phyloP scores from a whole-genome alignment of 2,113 vertebrate genomes.

The Dicaeum eximium region DNA sequence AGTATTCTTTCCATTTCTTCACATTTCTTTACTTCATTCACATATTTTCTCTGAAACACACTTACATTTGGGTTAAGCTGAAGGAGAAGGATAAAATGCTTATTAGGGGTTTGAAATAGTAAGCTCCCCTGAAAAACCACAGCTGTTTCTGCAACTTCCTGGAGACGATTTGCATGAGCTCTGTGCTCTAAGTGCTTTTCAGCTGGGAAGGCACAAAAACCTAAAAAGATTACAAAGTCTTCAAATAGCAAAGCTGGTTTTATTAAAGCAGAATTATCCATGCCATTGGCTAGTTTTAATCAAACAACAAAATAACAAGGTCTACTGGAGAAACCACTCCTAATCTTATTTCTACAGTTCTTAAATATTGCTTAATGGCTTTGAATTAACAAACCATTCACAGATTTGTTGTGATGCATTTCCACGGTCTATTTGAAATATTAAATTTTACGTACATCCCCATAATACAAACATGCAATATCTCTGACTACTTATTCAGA shows the following conservation, averaged over 20 bases:
- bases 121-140: neutral
- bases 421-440: neutral
- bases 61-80: constrained; percentile 94
- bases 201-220: neutral
- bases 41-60: constrained; percentile 92
- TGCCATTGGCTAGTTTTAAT: neutral
- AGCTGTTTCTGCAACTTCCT: neutral
- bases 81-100: constrained; percentile 30
- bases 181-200: neutral
- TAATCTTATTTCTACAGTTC: neutral
- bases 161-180: neutral
- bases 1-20: constrained; percentile 96
- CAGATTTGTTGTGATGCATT: neutral
- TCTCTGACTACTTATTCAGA: neutral
- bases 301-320: neutral
- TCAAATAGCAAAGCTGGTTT: neutral
- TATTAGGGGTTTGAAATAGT: neutral
- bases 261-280: neutral
- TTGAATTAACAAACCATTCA: neutral
- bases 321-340: neutral
- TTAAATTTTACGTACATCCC: rapidly evolving
- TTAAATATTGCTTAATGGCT: neutral
- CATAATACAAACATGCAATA: rapidly evolving
- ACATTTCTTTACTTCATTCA: constrained; percentile 95
- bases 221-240: neutral